Evolutionary conservation across 2,797 vertebrate genomes (phyloP), one percentile per base, ranked within the genome.

Genomic region (Mormyrops attenuatus): DNA sequence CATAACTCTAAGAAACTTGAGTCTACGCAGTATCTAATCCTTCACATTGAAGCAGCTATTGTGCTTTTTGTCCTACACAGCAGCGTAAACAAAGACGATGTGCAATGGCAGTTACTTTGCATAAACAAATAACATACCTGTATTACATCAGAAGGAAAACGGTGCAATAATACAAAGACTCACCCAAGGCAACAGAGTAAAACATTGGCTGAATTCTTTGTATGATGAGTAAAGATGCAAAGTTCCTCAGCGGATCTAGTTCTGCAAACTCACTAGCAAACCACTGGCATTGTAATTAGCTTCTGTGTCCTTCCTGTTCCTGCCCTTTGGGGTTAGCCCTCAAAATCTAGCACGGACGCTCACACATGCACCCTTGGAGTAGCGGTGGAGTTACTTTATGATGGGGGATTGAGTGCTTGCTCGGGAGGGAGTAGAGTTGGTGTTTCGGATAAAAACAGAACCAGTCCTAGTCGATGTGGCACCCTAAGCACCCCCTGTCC

Each of bases 71-170:
- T 22, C 60, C 17, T 63, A 26, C 22, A 38, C 13, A 38, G 30
- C 30, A 2, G 0, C 15, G 11, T 77, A 41, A 20, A 41, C 30
- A 73, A 5, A 26, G 60, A 30, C 30, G 0, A 17, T 13, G 34
- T 38, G 30, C 34, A 73, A 73, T 5, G 11, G 26, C 30, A 77
- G 69, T 41, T 34, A 41, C 69, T 66, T 66, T 38, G 69, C 34
- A 77, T 77, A 77, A 34, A 77, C 69, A 77, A 77, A 77, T 77
- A 17, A 77, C 34, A 77, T n/a, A n/a, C n/a, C n/a, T n/a, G n/a
- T 38, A 17, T 13, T 38, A 73, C 69, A 41, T 38, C 17, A 20
- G 6, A 41, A 44, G 34, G 73, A 77, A 69, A 34, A 34, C 7
- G 1, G 4, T 11, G 13, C 13, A 41, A 41, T 41, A 41, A 77